Evolutionary conservation across 2,888 invertebrate genomes (phyloP).

Genomic region (Protonemura montana): DNA sequence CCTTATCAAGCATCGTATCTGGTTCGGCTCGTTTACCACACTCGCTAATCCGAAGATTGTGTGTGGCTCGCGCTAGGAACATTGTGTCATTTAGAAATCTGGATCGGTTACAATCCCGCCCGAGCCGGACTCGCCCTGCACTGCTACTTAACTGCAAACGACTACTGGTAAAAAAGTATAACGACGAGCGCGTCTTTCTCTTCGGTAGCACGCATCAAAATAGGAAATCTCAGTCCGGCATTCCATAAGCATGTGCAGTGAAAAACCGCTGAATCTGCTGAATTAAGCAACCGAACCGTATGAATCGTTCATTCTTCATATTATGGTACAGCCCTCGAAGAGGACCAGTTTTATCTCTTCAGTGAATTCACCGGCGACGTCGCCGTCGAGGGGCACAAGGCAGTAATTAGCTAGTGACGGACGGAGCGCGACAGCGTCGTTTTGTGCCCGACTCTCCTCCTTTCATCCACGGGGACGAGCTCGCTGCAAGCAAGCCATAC

Average conservation of each 20-base stretch:
- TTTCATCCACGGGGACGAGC: conserved; percentile 5
- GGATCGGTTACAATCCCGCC: neutral
- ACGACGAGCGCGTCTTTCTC: neutral
- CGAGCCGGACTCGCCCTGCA: neutral
- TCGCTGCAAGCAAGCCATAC: neutral
- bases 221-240: neutral
- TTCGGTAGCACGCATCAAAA: neutral
- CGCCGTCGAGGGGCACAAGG: neutral
- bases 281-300: neutral
- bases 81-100: neutral
- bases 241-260: neutral
- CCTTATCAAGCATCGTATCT: neutral
- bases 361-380: neutral
- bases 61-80: neutral
- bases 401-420: neutral
- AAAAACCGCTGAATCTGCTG: neutral
- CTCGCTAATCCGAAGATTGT: neutral
- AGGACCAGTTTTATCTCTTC: neutral
- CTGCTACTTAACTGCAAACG: neutral
- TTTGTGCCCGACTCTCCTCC: neutral
- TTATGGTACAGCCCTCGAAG: neutral
- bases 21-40: neutral
- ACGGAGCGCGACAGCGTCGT: conserved; percentile 1
- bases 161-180: neutral
- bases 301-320: neutral